Evolutionary conservation across 2,113 vertebrate species (phyloP).

Genomic region (Centropristis striata): DNA sequence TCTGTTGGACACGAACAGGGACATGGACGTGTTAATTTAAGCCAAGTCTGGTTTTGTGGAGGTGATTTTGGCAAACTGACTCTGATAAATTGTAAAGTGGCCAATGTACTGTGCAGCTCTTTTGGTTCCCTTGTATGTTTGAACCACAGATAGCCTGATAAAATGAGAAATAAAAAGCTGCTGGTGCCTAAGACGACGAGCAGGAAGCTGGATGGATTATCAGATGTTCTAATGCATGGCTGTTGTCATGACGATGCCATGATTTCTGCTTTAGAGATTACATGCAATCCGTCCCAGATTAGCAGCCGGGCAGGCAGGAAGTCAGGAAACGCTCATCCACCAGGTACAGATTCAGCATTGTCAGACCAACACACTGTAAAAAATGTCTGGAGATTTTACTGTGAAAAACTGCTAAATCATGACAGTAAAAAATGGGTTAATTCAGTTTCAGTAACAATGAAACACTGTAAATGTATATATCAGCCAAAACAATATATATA

Average conservation of each 20-base stretch:
- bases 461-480: no score
- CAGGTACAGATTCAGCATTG: slow-evolving; percentile 39
- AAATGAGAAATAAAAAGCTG: not conserved
- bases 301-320: slow-evolving; percentile 43
- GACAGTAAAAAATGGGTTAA: no score
- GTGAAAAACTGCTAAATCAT: no score
- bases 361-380: no score
- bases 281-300: slow-evolving; percentile 70
- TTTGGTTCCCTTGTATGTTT: not conserved
- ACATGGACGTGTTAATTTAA: no score
- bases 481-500: no score
- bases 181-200: not conserved
- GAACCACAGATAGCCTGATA: not conserved
- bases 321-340: slow-evolving; percentile 36
- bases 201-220: slow-evolving; percentile 47
- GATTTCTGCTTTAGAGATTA: slow-evolving; percentile 68
- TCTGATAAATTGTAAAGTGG: not conserved
- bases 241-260: slow-evolving; percentile 55
- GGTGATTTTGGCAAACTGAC: not conserved
- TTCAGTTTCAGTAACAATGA: no score
- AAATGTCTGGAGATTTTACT: no score
- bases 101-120: not conserved
- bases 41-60: not conserved
- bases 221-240: slow-evolving; percentile 44
- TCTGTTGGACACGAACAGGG: not conserved